Conservation (phyloP, 2,888 invertebrate species). For the Epirrhoe alternata region DNA sequence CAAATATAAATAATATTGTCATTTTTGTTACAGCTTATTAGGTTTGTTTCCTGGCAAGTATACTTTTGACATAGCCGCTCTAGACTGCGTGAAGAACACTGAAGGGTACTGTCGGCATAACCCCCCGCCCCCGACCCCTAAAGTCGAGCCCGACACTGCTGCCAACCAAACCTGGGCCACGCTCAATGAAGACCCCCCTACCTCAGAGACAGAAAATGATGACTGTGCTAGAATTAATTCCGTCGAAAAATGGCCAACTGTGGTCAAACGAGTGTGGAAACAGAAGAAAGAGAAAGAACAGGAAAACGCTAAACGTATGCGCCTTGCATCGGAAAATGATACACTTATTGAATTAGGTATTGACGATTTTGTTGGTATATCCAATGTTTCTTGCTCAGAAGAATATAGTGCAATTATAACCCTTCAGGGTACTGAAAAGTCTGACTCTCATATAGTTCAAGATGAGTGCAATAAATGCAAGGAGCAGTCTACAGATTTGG, state of each 20-base stretch:
- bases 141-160: constrained; percentile 47
- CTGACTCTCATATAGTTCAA: constrained; percentile 38
- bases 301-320: constrained; percentile 66
- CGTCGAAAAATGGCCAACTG: constrained; percentile 69
- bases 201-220: constrained; percentile 56
- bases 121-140: constrained; percentile 56
- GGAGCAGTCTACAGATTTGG: constrained; percentile 20
- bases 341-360: constrained; percentile 59
- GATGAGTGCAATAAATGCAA: constrained; percentile 33
- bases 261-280: constrained; percentile 68
- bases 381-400: constrained; percentile 29
- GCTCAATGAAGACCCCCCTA: constrained; percentile 50
- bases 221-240: constrained; percentile 71
- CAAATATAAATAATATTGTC: not conserved
- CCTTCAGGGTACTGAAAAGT: constrained; percentile 41
- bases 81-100: constrained; percentile 72
- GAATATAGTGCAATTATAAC: constrained; percentile 40
- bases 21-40: constrained; percentile 63
- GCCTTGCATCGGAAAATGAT: constrained; percentile 60
- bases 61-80: constrained; percentile 69
- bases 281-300: constrained; percentile 58
- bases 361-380: constrained; percentile 53
- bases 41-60: constrained; percentile 75
- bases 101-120: constrained; percentile 73
- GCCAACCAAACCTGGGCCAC: constrained; percentile 49